These are phyloP conservation scores for Procavia capensis DNA, from an alignment of 2,113 vertebrate species.

Conservation along the genomic window DNA sequence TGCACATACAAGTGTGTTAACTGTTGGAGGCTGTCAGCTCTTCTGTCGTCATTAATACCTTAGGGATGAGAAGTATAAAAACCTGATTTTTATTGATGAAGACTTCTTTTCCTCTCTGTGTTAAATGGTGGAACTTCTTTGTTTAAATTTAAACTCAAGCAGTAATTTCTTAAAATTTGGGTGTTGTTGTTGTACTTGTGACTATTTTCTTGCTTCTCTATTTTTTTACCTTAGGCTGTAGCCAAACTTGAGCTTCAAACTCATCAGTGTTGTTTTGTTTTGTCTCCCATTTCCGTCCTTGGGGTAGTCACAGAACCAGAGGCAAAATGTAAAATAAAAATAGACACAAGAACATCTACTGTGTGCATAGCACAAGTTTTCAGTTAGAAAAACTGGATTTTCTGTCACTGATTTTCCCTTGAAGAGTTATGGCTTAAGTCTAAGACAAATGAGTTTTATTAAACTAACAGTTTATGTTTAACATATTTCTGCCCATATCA, in stretches of 20 bases:
- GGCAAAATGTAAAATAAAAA: slow-evolving; percentile 61
- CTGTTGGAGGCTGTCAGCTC: not conserved
- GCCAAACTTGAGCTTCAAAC: slow-evolving; percentile 7
- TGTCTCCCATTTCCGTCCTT: not conserved
- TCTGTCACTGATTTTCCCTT: slow-evolving; percentile 52
- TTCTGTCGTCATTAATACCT: not conserved
- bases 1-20: not conserved
- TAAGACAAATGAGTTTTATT: slow-evolving; percentile 44
- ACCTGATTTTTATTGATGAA: not conserved
- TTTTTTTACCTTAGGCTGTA: not conserved
- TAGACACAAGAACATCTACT: slow-evolving; percentile 33
- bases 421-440: slow-evolving; percentile 48
- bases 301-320: slow-evolving; percentile 28
- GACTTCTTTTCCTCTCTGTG: not conserved
- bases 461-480: slow-evolving; percentile 6
- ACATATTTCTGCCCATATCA: slow-evolving; percentile 8
- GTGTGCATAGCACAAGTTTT: slow-evolving; percentile 3
- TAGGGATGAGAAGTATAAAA: not conserved
- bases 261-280: not conserved
- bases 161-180: not conserved
- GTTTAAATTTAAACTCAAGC: slow-evolving; percentile 21
- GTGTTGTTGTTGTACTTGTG: not conserved
- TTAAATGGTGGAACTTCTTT: not conserved
- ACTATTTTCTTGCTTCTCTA: not conserved
- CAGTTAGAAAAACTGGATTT: slow-evolving; percentile 21